Percentiles rank a stretch among this genome's conserved stretches.
Evolutionary conservation across 2,888 invertebrate genomes (phyloP).

Genomic region (Idaea biselata): DNA sequence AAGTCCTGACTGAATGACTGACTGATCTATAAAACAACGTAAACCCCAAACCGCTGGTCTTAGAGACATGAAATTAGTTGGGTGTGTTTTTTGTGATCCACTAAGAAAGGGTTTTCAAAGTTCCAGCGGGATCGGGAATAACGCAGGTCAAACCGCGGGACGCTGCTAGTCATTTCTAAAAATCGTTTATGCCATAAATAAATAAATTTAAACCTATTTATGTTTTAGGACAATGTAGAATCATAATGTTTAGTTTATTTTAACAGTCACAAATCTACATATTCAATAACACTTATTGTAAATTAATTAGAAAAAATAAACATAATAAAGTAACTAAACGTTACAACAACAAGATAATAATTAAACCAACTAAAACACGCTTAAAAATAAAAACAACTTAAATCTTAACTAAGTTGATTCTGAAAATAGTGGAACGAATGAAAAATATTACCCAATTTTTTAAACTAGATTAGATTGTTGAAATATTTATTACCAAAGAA

Average conservation of each 20-base stretch:
- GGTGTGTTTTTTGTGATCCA: too few relatives aligned
- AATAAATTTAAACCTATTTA: too few relatives aligned
- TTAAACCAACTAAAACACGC: constrained; percentile 40
- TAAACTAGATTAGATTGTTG: neutral
- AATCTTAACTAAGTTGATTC: constrained; percentile 14
- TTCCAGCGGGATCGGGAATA: too few relatives aligned
- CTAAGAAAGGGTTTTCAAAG: too few relatives aligned
- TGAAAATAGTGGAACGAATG: constrained; percentile 27
- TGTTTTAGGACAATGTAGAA: neutral
- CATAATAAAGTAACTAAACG: neutral
- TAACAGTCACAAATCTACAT: neutral
- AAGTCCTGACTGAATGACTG: too few relatives aligned
- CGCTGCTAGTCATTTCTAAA: too few relatives aligned
- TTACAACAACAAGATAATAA: neutral
- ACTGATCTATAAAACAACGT: too few relatives aligned
- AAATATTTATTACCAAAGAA: constrained; percentile 1
- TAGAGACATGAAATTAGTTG: too few relatives aligned
- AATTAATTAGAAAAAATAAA: neutral
- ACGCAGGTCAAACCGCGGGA: too few relatives aligned
- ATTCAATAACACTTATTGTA: neutral
- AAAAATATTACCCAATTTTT: constrained; percentile 9
- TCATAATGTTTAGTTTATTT: neutral
- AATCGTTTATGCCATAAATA: too few relatives aligned
- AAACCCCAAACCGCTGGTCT: too few relatives aligned
- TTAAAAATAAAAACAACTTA: constrained; percentile 58